Evolutionary conservation across 2,888 invertebrate species (phyloP), one percentile per base, ranked within the genome.

Genomic region (Hirtodrosophila alboralis): DNA sequence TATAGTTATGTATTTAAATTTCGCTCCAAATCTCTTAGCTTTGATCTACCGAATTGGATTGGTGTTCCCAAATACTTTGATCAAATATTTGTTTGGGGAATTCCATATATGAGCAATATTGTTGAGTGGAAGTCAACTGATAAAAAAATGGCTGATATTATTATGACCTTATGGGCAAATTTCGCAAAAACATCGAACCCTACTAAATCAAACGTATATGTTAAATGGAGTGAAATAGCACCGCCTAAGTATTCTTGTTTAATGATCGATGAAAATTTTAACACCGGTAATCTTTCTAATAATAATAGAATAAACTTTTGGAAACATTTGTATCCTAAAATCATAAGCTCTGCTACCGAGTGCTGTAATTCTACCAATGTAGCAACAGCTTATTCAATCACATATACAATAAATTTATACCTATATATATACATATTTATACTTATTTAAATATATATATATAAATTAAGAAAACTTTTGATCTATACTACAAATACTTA

Each of bases 61-160:
- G 93, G 93, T 12, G 96, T 96, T 0, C 95, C 96, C 1, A 96
- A 96, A 87, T 94, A 95, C 89, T 95, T 94, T 73, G 96, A 96
- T 89, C 92, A 96, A 65, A 94, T 96, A 41, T 96, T 95, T 87
- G 93, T 95, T 4, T 96, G 96, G 92, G 96, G 96, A 0, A 92
- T 96, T 80, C 96, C 96, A 0, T 94, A 95, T 88, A 93, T 95
- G 92, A 92, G 92, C 4, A 89, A 92, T 66, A 91, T 92, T 44
- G 91, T 92, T 23, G 93, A 93, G 81, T 96, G 96, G 96, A 95
- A 95, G 79, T 92, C 92, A 47, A 92, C 94, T 47, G 96, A 96
- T 88, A 96, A 95, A 86, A 93, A 94, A 80, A 93, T 95, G 77
- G 92, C 96, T 0, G 96, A 96, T 76, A 93, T 94, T 9, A 92